These are phyloP conservation scores for Lithophane semibrunnea DNA, from an alignment of 2,888 invertebrate genomes.

Conservation along the genomic window DNA sequence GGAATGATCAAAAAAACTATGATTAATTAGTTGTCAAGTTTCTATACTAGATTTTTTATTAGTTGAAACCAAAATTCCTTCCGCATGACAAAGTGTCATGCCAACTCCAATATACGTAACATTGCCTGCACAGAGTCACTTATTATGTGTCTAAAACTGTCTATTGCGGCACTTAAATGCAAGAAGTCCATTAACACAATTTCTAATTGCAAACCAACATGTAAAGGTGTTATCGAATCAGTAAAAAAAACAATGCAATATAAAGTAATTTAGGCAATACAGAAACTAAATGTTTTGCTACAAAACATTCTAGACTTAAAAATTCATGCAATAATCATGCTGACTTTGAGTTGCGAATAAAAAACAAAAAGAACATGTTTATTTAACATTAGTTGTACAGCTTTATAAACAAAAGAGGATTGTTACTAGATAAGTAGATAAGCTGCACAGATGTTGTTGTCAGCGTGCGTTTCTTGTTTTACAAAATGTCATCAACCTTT, in stretches of 20 bases:
- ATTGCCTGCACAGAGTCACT: slow-evolving; percentile 6
- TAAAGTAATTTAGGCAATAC: slow-evolving; percentile 12
- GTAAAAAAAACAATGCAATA: slow-evolving; percentile 2
- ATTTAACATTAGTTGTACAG: slow-evolving; percentile 24
- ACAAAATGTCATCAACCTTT: slow-evolving; percentile 13
- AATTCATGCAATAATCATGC: not conserved
- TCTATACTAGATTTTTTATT: slow-evolving; percentile 6
- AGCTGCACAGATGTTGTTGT: slow-evolving; percentile 23
- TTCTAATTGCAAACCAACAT: slow-evolving; percentile 39
- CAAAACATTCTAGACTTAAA: not conserved
- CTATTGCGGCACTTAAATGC: not conserved
- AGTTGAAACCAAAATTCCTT: slow-evolving; percentile 1
- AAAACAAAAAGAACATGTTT: slow-evolving; percentile 26
- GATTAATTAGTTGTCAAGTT: slow-evolving; percentile 17
- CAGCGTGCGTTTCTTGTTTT: slow-evolving; percentile 8
- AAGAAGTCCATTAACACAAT: slow-evolving; percentile 37
- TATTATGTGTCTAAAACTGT: not conserved
- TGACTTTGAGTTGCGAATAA: slow-evolving; percentile 2
- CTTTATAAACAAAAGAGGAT: slow-evolving; percentile 26
- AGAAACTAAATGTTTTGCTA: slow-evolving; percentile 13
- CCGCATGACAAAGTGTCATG: not conserved
- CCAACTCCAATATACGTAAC: not conserved
- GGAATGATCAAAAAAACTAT: slow-evolving; percentile 10
- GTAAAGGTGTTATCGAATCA: slow-evolving; percentile 9
- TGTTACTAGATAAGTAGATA: slow-evolving; percentile 43